Evolutionary conservation across 2,113 vertebrate genomes (phyloP), one percentile per base, ranked within the genome.

Genomic region (Sceloporus tristichus): DNA sequence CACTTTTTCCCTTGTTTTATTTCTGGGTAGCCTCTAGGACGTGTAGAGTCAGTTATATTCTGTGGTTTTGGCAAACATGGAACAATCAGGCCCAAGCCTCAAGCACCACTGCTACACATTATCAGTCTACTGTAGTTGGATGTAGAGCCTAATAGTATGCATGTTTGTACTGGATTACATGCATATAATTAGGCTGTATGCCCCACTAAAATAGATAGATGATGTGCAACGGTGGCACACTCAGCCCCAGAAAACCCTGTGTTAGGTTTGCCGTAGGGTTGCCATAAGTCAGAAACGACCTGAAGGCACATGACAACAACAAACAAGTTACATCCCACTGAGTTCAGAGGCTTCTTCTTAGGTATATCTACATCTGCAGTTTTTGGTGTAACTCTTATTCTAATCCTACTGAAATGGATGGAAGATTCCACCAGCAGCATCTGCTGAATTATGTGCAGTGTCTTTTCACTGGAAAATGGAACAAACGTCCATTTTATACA

Each of bases 401-500:
- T 29, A 13, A 25, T 38, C 48, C 25, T 34, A 14, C 74, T 42
- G 62, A 59, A 70, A 84, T 56, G 62, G 66, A 66, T 78, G 23
- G 62, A 77, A 88, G 91, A n/a, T 93, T 85, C 92, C 94, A 27
- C 42, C 86, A 88, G 77, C 76, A 38, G 6, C 88, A 1, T 91
- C 70, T 93, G 88, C 73, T 93, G 65, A 80, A 88, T 92, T 93
- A 68, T 48, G 62, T 93, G 87, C 89, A 87, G 94, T 95, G 93
- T 82, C 90, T 91, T 93, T 84, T 87, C 85, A 91, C 38, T 92
- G 79, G 91, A 75, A 89, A 48, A 54, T 94, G 86, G 80, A 94
- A 91, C 85, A 90, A 84, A 92, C 94, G 90, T 91, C 89, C 80
- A 93, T 92, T 94, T 94, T 95, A 92, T 93, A 76, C 88, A 91